A percentile compares a stretch with the other conserved stretches of the same genome.
These are phyloP conservation scores for Lithosia quadra DNA, from an alignment of 2,888 invertebrate genomes.

Conservation along the genomic window DNA sequence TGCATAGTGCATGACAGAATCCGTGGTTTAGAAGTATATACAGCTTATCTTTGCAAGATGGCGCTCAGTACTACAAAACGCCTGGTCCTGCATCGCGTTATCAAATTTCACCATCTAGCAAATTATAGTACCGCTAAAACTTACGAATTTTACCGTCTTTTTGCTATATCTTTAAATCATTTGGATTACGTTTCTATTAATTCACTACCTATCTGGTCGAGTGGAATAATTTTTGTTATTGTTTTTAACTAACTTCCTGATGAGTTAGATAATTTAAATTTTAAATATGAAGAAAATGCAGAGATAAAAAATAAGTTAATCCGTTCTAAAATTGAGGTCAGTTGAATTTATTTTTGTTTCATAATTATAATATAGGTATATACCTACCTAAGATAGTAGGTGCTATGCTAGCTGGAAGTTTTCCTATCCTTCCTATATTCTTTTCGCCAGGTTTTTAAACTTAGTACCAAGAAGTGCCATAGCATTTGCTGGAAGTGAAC, in stretches of 20 bases:
- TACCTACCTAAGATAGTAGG: no score
- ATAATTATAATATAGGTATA: neutral
- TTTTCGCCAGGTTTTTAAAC: no score
- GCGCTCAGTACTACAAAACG: neutral
- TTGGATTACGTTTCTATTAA: neutral
- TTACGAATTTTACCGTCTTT: neutral
- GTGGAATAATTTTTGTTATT: neutral
- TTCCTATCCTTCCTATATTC: neutral
- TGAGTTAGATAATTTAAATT: neutral
- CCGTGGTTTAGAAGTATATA: neutral
- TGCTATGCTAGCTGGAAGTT: neutral
- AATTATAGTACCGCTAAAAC: neutral
- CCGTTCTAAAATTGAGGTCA: constrained; percentile 4
- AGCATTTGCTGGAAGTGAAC: no score
- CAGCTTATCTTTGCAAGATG: neutral
- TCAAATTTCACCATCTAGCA: neutral
- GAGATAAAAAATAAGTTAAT: constrained; percentile 1
- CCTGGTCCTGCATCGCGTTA: neutral
- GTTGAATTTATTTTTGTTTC: constrained; percentile 2
- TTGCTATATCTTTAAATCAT: neutral
- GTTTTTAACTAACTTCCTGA: neutral
- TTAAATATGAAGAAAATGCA: neutral
- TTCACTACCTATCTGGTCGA: neutral
- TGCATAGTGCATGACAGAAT: no score
- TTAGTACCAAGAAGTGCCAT: no score